phyloP scores from a whole-genome alignment of 30 jellyfish, hydroid and myxozoan species.

The Mastigias papua region DNA sequence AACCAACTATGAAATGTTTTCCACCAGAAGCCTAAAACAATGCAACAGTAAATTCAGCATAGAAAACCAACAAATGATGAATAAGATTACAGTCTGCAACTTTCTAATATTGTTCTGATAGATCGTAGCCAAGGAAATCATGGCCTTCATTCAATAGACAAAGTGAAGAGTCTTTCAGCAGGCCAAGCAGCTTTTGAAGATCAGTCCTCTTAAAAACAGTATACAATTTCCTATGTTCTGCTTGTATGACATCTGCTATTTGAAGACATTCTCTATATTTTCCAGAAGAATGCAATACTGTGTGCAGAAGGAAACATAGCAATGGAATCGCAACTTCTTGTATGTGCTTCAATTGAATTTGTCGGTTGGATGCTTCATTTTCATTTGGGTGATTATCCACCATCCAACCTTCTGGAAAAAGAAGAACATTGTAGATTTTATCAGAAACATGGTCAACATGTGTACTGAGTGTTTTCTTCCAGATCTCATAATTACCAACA shows the following conservation, averaged over 20 bases:
- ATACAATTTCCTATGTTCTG: conserved; percentile 67
- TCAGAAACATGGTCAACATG: conserved; percentile 78
- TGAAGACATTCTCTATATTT: conserved; percentile 80
- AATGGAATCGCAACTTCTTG: conserved; percentile 86
- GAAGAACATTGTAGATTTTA: conserved; percentile 81
- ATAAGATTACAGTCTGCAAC: neutral
- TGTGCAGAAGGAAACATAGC: conserved; percentile 79
- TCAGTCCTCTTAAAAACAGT: conserved; percentile 72
- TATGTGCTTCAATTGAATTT: conserved; percentile 65
- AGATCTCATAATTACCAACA: conserved; percentile 20
- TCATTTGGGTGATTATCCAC: conserved; percentile 51
- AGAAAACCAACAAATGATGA: neutral
- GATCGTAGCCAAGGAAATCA: conserved; percentile 74
- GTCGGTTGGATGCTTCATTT: conserved; percentile 28
- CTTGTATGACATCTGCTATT: conserved; percentile 82
- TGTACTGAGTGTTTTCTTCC: conserved; percentile 49
- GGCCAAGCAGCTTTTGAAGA: conserved; percentile 72
- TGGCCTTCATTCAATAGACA: conserved; percentile 63
- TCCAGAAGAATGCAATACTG: conserved; percentile 78
- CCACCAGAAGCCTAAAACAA: too few species aligned
- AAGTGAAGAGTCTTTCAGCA: conserved; percentile 78
- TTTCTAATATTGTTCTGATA: conserved; percentile 10
- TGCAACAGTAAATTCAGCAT: too few species aligned
- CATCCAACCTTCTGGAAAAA: conserved; percentile 98
- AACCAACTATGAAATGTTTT: too few species aligned